Base-by-base conservation (phyloP, 2,888 invertebrate species). In the Papilio protenor region DNA sequence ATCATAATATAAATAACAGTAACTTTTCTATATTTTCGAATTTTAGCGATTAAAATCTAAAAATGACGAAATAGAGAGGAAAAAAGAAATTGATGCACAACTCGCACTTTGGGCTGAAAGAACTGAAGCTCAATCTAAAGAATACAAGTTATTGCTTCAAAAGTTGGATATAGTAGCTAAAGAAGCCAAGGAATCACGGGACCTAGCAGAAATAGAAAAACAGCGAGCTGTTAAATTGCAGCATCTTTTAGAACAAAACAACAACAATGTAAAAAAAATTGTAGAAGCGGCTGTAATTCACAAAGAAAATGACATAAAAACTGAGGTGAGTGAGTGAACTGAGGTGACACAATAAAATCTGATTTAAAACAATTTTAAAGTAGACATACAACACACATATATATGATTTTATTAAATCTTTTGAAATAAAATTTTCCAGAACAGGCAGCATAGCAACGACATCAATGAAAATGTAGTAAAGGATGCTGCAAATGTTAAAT, bases 111-210 rank as follows among this genome's bases (percentile, higher is more conserved):
- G 92, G 94, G 81, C 87, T 11, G 89, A 89, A 81, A 90, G 90
- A 47, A 88, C 89, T 16, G 92, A 94, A 86, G 81, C 82, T 10
- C 94, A 94, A 80, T 86, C 92, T 14, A 89, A 89, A 76, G 93
- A 94, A 83, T 91, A 92, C 80, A 92, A 93, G 76, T 80, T 85
- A 77, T 84, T 94, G 79, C 85, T 93, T 52, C 87, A 91, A 81
- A 93, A 92, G 80, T 84, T 94, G 18, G 91, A 91, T 70, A 90
- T 90, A 45, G 89, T 92, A 1, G 89, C 90, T 52, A 88, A 86
- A 81, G 90, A 92, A 80, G 92, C 92, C 4, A 88, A 87, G 79
- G 88, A 90, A 80, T 92, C 91, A 14, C 88, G 90, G 10, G 85
- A 86, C 52, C 83, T 87, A 27, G 93, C 92, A 55, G 88, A 91